Base-by-base conservation (phyloP, 2,113 vertebrate species). In the Oreochromis tanganicae region DNA sequence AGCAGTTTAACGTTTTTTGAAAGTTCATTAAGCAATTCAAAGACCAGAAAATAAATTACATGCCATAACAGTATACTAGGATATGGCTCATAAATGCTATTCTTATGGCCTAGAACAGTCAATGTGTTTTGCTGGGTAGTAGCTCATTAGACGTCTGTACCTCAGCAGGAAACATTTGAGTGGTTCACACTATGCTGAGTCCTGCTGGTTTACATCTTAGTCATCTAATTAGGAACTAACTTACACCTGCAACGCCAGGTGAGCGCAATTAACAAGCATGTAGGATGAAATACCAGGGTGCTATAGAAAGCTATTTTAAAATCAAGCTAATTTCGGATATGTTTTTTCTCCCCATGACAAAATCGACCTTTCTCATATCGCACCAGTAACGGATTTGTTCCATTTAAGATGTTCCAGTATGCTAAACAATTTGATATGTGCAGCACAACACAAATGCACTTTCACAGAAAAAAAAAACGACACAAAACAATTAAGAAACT, bases 11-110 rank as follows among this genome's bases (percentile, higher is more conserved):
- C 2, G 2, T 68, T 66, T 61, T 89, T 84, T 84, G 75, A 80
- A 52, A 91, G 89, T 88, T 93, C 81, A 85, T 91, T 89, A 85
- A 88, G 85, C 66, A 43, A 71, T 73, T 54, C 27, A 87, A 89
- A 89, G 82, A 81, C 32, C 36, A 82, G n/a, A 85, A 66, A 86
- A 92, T 80, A 86, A 90, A 90, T 83, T 1, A 41, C 43, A 34
- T 66, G 29, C 14, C 36, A 36, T 81, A 73, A 84, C 48, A 41
- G 66, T 82, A 82, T 83, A 80, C 11, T 7, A 21, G 1, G 17
- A 66, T 59, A 50, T 27, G 21, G 61, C 80, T 91, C 68, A 29
- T 91, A 83, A 87, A 91, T 82, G 68, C 63, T 84, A 83, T 71
- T 92, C 16, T 81, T 48, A 75, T 9, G 16, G n/a, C 21, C 10